Base-by-base conservation (phyloP, 2,797 vertebrate genomes). In the Halcyon chelicuti region DNA sequence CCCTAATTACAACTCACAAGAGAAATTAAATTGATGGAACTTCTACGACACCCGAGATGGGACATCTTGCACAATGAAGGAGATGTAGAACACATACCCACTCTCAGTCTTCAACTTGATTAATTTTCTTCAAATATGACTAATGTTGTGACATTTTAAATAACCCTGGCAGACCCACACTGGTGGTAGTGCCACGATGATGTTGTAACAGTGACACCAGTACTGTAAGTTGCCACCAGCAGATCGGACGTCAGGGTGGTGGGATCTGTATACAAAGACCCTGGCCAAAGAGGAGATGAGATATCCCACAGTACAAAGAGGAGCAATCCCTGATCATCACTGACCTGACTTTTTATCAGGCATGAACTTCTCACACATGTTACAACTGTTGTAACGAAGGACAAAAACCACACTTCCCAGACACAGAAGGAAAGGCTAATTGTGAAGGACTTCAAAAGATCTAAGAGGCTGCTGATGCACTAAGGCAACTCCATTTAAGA, bases 291-390 rank as follows among this genome's bases (percentile, higher is more conserved):
- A 46, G 55, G 31, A 77, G 44, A 47, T 0, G 1, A 55, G 73
- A 79, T 1, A 37, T 4, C 6, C 17, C 2, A 1, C 15, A 10
- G 47, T 1, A 80, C 1, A 2, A 65, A 23, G 35, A 90, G 47
- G 9, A 85, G 46, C 7, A n/a, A 29, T 6, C 67, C 4, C 65
- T 31, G 51, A 39, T 62, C 25, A 19, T 14, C 61, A 14, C 23
- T 71, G 14, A 39, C 55, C 55, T 54, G 31, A 12, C 49, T 58
- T 22, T 7, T 7, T 3, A 55, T 3, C 68, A 33, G 40, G 15
- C 10, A 10, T 2, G 5, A 29, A 39, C 25, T 70, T 31, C 77
- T 60, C 46, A 3, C 1, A 11, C 0, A 2, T 20, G 5, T 78
- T 29, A 37, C 23, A 51, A 29, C 28, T 1, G 2, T 7, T 74